phyloP scores from a whole-genome alignment of 2,113 vertebrate species.

The Podiceps cristatus region DNA sequence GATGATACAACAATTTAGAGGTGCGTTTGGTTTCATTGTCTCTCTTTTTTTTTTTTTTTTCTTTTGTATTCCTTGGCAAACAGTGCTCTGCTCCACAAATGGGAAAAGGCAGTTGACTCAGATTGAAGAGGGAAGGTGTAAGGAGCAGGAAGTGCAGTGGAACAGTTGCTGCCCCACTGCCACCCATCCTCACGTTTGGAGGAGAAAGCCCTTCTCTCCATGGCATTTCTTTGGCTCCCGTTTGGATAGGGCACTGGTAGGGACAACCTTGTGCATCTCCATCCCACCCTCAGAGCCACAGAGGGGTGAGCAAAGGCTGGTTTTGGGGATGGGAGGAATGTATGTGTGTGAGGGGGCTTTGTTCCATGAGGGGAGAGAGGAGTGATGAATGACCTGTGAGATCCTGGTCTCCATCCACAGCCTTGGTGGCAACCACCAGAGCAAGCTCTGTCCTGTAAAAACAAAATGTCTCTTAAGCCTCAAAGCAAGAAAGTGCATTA shows the following conservation, averaged over 20 bases:
- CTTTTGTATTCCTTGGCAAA: neutral
- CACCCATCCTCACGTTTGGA: neutral
- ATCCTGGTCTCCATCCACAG: neutral
- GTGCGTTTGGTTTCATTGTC: neutral
- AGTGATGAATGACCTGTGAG: neutral
- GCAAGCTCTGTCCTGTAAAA: neutral
- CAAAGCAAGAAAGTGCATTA: neutral
- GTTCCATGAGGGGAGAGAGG: neutral
- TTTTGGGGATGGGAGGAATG: neutral
- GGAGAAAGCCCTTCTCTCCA: neutral
- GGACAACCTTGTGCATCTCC: neutral
- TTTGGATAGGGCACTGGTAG: neutral
- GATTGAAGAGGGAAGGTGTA: accelerated
- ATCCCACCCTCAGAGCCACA: neutral
- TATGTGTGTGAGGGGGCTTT: accelerated
- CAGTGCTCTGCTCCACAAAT: neutral
- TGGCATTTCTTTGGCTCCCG: neutral
- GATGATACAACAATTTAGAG: neutral
- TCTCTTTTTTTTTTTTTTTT: neutral
- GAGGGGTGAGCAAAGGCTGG: neutral
- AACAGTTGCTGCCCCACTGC: accelerated
- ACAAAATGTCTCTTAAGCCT: neutral
- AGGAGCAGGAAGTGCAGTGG: neutral
- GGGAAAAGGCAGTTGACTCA: neutral
- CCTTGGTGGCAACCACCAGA: neutral